phyloP scores from a whole-genome alignment of 2,797 vertebrate species.

The Coranthus polyacanthus region DNA sequence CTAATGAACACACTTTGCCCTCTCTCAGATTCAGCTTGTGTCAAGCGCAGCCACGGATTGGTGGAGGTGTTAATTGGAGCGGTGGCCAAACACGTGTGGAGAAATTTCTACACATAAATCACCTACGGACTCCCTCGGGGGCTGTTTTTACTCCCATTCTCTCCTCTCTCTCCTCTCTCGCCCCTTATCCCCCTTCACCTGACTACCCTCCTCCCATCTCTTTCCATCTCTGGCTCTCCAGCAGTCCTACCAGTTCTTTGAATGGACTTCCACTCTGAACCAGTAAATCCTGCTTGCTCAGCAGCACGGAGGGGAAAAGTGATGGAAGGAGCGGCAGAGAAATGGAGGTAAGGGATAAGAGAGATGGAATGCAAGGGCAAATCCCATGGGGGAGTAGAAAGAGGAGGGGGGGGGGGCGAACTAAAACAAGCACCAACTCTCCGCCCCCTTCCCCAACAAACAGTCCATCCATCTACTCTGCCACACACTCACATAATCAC shows the following conservation, averaged over 20 bases:
- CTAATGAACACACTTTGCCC: slow-evolving; percentile 48
- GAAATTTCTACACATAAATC: slow-evolving; percentile 73
- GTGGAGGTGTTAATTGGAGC: slow-evolving; percentile 72
- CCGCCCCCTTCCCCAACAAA: slow-evolving; percentile 19
- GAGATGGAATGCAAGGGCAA: slow-evolving; percentile 54
- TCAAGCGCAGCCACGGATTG: slow-evolving; percentile 48
- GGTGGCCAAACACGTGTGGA: slow-evolving; percentile 55
- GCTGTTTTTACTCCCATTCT: slow-evolving; percentile 36
- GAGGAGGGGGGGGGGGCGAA: slow-evolving; percentile 26
- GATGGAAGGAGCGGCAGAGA: slow-evolving; percentile 46
- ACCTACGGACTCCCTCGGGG: slow-evolving; percentile 16
- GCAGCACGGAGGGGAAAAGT: slow-evolving; percentile 46
- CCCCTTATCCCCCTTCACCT: slow-evolving; percentile 12
- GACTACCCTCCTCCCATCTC: background rate
- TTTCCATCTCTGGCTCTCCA: background rate
- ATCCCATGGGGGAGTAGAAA: slow-evolving; percentile 29
- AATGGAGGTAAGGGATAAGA: slow-evolving; percentile 31
- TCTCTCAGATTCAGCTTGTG: slow-evolving; percentile 44
- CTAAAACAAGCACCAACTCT: slow-evolving; percentile 53
- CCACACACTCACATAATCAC: slow-evolving; percentile 58
- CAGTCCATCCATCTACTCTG: slow-evolving; percentile 44
- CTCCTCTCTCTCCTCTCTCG: slow-evolving; percentile 10
- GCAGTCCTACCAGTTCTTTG: slow-evolving; percentile 33
- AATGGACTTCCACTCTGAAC: slow-evolving; percentile 58
- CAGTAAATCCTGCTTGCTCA: slow-evolving; percentile 69